Evolutionary conservation across 35 echinoderm and acorn worm species (phyloP).

Genomic region (Ophioderma brevispina): DNA sequence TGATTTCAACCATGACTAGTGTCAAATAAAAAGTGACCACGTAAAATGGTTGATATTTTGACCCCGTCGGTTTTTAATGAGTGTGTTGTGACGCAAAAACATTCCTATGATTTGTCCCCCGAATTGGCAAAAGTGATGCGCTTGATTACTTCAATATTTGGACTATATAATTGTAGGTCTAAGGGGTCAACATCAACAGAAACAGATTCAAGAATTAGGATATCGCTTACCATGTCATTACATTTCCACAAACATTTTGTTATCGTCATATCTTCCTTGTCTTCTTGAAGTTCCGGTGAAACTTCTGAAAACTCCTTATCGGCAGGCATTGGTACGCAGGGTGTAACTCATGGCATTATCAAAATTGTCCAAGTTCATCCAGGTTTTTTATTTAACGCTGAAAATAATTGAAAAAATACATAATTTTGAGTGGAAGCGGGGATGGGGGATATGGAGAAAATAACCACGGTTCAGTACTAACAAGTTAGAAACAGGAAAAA

Average conservation of each 20-base stretch:
- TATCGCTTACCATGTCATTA: slow-evolving; percentile 46
- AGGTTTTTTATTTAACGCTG: slow-evolving; percentile 78
- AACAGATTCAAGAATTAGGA: too few species aligned
- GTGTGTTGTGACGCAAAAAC: too few species aligned
- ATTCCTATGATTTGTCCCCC: too few species aligned
- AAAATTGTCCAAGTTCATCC: slow-evolving; percentile 57
- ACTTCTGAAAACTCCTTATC: slow-evolving; percentile 18
- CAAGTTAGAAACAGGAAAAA: too few species aligned
- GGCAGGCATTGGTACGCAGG: slow-evolving; percentile 64
- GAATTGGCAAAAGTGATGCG: neutral
- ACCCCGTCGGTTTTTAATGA: too few species aligned
- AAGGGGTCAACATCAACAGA: neutral
- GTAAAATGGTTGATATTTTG: too few species aligned
- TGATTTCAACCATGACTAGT: too few species aligned
- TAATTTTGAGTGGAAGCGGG: too few species aligned
- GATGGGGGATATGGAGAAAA: too few species aligned
- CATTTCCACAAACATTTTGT: slow-evolving; percentile 44
- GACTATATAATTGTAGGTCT: neutral
- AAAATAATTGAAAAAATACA: neutral
- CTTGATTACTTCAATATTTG: neutral
- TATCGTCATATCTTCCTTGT: slow-evolving; percentile 35
- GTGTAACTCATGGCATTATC: slow-evolving; percentile 66
- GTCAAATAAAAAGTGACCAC: too few species aligned
- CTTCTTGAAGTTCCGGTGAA: slow-evolving; percentile 38
- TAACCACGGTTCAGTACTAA: too few species aligned